phyloP scores from a whole-genome alignment of 2,113 vertebrate species.

The Microtus pennsylvanicus region DNA sequence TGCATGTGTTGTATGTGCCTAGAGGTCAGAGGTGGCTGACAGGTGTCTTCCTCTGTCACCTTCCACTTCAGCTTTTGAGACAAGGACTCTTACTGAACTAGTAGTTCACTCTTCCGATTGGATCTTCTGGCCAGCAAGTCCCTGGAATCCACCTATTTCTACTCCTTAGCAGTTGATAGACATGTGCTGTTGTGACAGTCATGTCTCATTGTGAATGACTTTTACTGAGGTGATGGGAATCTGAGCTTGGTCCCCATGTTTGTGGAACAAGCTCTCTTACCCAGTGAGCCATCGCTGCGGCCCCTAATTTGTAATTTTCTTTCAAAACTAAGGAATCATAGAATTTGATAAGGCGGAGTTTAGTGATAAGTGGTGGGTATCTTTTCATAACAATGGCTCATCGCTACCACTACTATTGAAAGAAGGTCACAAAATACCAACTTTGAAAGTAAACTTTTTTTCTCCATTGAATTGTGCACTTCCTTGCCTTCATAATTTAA shows the following conservation, averaged over 20 bases:
- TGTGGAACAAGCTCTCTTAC: not conserved
- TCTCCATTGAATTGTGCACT: not conserved
- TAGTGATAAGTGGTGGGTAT: not conserved
- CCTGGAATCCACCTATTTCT: not conserved
- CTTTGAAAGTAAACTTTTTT: slow-evolving; percentile 2
- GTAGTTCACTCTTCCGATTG: not conserved
- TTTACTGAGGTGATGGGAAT: not conserved
- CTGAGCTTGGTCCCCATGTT: not conserved
- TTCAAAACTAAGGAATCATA: slow-evolving; percentile 14
- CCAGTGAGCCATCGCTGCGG: not conserved
- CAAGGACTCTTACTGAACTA: too few species aligned
- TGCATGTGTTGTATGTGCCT: not conserved
- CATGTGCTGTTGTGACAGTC: not conserved
- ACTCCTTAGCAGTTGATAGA: not conserved
- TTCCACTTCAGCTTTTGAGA: too few species aligned
- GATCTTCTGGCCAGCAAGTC: not conserved
- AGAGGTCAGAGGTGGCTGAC: not conserved
- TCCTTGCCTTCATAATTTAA: not conserved
- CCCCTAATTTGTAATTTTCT: not conserved
- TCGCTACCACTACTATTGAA: slow-evolving; percentile 42
- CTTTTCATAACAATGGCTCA: slow-evolving; percentile 38
- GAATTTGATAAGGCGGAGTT: slow-evolving; percentile 7
- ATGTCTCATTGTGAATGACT: not conserved
- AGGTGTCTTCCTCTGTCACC: too few species aligned
- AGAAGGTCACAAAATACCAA: not conserved